Evolutionary conservation across 1,140 invertebrate species (phyloP), one percentile per base, ranked within the genome.

Genomic region (Pogonomyrmex barbatus): DNA sequence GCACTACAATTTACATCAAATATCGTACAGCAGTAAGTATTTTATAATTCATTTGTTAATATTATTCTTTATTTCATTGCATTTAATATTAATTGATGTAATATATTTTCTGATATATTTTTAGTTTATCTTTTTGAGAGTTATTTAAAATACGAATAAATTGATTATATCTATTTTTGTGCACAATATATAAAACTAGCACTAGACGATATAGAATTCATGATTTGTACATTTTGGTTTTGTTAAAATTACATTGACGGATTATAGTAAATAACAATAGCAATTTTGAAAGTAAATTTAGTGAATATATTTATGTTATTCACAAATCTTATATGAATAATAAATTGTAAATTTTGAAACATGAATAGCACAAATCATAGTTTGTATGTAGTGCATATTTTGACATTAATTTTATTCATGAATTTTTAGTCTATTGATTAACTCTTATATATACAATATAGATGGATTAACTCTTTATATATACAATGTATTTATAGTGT

Each of bases 1-100:
- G 97, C 98, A 42, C 95, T 99, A 2, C 97, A 98, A 93, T 98
- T 98, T 95, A 96, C 97, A 62, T 96, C 97, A 75, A 97, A 98
- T 91, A 96, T 99, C 33, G 97, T 98, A 56, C 96, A 96, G 90
- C 96, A 97, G 97, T 98, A 94, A 96, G 96, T 73, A 14, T 95
- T 63, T 68, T 6, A 58, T 36, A 30, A 36, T 70, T 56, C 52
- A 8, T n/a, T 70, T 10, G 39, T 42, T 42, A 42, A 68, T 54
- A 47, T 39, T 68, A 17, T 77, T 10, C 12, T 17, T 58, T 50
- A 52, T 36, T 17, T 47, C 4, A 45, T 81, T 79, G 4, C 12
- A 12, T 63, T 58, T 24, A 9, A 4, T 4, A 78, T 78, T 60
- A 5, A n/a, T 30, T 75, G 52, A 12, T 39, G 6, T 0, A 9